A percentile compares a stretch with the other conserved stretches of the same genome.
Conservation (phyloP, 2,113 vertebrate genomes). For the Crotophaga sulcirostris region DNA sequence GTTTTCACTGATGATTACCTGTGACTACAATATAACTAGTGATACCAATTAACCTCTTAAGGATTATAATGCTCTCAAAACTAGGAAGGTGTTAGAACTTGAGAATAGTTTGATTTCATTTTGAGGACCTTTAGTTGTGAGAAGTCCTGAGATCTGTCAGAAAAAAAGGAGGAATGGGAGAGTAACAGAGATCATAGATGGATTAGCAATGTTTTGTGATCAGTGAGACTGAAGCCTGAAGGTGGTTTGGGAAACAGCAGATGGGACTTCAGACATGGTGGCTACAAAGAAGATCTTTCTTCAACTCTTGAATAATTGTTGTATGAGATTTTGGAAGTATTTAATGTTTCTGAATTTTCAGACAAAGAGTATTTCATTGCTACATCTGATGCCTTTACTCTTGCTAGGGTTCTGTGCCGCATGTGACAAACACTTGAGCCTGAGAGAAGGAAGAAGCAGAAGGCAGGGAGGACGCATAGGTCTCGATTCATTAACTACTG, state of each 20-base stretch:
- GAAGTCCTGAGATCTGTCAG: neutral
- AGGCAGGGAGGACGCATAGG: fast-evolving
- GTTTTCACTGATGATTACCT: neutral
- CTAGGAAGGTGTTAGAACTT: fast-evolving
- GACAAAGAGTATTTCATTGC: neutral
- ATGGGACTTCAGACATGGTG: neutral
- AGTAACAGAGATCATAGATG: neutral
- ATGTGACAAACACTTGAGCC: neutral
- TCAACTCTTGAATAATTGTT: neutral
- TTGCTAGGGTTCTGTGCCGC: neutral
- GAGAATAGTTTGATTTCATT: neutral
- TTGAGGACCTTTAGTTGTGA: neutral
- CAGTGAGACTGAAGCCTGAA: neutral
- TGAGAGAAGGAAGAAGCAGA: neutral
- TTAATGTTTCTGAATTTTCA: neutral
- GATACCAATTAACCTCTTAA: neutral
- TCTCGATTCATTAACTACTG: neutral
- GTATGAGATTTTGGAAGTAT: neutral
- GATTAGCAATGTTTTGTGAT: neutral
- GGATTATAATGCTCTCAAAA: neutral
- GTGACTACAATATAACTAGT: neutral
- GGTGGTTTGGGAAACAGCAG: neutral
- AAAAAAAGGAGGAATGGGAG: neutral
- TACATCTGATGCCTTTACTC: neutral
- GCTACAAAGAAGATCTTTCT: neutral